These are phyloP conservation scores for Metopia argyrocephala DNA, from an alignment of 2,888 invertebrate genomes.

Conservation along the genomic window DNA sequence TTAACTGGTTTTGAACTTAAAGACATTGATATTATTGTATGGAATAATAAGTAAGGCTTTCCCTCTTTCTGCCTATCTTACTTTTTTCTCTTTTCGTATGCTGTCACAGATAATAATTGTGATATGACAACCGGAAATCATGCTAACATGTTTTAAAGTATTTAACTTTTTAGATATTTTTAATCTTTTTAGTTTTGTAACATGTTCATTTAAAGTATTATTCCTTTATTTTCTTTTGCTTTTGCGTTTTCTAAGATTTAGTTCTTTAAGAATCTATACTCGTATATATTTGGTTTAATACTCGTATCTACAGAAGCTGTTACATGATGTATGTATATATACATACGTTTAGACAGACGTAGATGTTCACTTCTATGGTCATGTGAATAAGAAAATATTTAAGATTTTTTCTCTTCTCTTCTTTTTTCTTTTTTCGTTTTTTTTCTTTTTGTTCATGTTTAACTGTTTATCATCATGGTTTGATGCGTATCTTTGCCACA, in stretches of 20 bases:
- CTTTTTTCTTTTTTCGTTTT: constrained; percentile 29
- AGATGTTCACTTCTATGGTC: constrained; percentile 40
- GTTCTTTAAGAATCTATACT: constrained; percentile 45
- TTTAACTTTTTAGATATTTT: constrained; percentile 36
- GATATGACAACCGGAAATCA: constrained; percentile 76
- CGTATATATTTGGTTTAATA: constrained; percentile 36
- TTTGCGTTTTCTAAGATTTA: constrained; percentile 38
- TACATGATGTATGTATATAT: neutral
- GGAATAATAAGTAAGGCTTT: constrained; percentile 10
- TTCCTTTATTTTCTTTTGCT: constrained; percentile 11
- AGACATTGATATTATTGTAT: constrained; percentile 34
- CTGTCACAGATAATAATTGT: constrained; percentile 72
- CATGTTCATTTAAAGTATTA: constrained; percentile 31
- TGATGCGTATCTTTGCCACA: constrained; percentile 62
- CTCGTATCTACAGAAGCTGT: constrained; percentile 40
- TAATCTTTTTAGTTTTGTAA: constrained; percentile 13
- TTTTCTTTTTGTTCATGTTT: constrained; percentile 48
- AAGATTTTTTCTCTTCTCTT: constrained; percentile 24
- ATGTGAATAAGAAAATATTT: constrained; percentile 34
- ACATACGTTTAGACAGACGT: constrained; percentile 5
- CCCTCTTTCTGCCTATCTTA: neutral
- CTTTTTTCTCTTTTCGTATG: constrained; percentile 23
- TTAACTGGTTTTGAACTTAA: constrained; percentile 53
- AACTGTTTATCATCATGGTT: constrained; percentile 62
- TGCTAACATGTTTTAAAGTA: constrained; percentile 70